Evolutionary conservation across 2,888 invertebrate species (phyloP).

Genomic region (Lochmaea crataegi): DNA sequence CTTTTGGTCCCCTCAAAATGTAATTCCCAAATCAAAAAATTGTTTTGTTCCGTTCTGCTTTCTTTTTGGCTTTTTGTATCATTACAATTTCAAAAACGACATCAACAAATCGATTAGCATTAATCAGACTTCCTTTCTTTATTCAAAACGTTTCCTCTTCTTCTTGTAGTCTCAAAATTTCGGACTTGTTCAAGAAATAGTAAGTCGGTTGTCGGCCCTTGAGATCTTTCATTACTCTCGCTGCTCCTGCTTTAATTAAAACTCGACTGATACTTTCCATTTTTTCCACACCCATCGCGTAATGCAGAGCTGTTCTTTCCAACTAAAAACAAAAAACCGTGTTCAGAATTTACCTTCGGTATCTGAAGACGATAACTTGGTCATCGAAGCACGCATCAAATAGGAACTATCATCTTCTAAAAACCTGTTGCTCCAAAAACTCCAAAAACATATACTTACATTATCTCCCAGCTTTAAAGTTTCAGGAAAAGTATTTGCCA

Average conservation of each 20-base stretch:
- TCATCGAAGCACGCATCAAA: too few species aligned
- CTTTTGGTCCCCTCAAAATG: too few species aligned
- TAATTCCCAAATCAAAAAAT: neutral
- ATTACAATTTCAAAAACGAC: constrained; percentile 22
- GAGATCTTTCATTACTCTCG: constrained; percentile 85
- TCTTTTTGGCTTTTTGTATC: constrained; percentile 2
- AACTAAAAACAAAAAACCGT: constrained; percentile 69
- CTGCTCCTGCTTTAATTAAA: constrained; percentile 85
- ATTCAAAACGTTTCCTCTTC: constrained; percentile 78
- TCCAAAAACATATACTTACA: constrained; percentile 69
- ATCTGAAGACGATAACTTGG: too few species aligned
- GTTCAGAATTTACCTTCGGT: too few species aligned
- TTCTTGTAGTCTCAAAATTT: constrained; percentile 84
- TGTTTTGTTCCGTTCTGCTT: neutral
- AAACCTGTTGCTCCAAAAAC: too few species aligned
- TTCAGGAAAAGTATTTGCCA: constrained; percentile 79
- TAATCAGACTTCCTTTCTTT: constrained; percentile 16
- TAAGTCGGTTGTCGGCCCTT: constrained; percentile 91
- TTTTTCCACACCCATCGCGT: constrained; percentile 89
- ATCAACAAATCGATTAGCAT: constrained; percentile 21
- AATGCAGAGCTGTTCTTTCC: constrained; percentile 89
- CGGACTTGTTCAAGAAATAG: constrained; percentile 93
- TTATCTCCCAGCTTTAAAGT: constrained; percentile 85
- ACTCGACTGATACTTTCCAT: constrained; percentile 85
- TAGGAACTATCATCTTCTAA: too few species aligned